These are phyloP conservation scores for Tanytarsus gracilentus DNA, from an alignment of 2,888 invertebrate genomes.

Conservation along the genomic window DNA sequence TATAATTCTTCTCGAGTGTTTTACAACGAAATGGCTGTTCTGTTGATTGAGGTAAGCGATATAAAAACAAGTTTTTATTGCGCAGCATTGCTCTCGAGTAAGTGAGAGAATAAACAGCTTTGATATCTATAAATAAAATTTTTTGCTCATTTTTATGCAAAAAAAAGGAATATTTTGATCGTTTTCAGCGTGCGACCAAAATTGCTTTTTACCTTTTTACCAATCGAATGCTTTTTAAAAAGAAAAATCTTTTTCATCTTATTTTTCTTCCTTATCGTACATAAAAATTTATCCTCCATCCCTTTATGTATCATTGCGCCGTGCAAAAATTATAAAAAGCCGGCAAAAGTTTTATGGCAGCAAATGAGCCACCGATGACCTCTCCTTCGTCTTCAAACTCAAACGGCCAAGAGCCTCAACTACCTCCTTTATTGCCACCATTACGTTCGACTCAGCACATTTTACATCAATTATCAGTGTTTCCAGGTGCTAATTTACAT, in stretches of 20 bases:
- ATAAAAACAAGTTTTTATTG: too few relatives aligned
- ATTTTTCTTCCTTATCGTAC: too few relatives aligned
- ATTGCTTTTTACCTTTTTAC: too few relatives aligned
- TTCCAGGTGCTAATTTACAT: conserved; percentile 40
- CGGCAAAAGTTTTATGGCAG: conserved; percentile 44
- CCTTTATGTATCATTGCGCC: background rate
- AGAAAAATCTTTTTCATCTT: too few relatives aligned
- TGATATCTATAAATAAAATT: too few relatives aligned
- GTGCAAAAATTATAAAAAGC: background rate
- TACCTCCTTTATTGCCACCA: conserved; percentile 45
- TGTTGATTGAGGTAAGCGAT: conserved; percentile 33
- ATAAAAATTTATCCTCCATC: too few relatives aligned
- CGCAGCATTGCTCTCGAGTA: too few relatives aligned
- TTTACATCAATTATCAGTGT: conserved; percentile 44
- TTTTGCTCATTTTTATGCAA: too few relatives aligned
- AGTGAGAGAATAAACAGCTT: too few relatives aligned
- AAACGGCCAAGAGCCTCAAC: conserved; percentile 45
- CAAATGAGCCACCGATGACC: conserved; percentile 45
- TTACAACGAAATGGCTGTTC: conserved; percentile 35
- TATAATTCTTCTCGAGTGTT: conserved; percentile 1
- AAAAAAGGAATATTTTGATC: too few relatives aligned
- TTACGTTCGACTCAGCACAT: conserved; percentile 44
- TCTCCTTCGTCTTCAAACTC: conserved; percentile 45
- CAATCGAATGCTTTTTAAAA: too few relatives aligned
- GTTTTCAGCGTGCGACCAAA: too few relatives aligned